Evolutionary conservation across 2,888 invertebrate genomes (phyloP).

Genomic region (Drosophila kambysellisi): DNA sequence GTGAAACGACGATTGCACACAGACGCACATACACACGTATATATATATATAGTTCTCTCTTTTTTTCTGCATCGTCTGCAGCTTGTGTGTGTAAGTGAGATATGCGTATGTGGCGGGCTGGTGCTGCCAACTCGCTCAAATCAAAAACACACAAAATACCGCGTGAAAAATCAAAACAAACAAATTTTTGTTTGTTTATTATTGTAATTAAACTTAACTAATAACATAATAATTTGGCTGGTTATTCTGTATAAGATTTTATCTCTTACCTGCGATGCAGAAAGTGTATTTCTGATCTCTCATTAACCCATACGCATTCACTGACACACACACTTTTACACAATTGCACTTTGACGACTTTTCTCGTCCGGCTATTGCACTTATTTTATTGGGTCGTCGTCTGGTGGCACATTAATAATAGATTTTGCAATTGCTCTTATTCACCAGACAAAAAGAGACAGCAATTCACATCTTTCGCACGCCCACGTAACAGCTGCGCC

Average conservation of each 20-base stretch:
- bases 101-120: conserved; percentile 66
- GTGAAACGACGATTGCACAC: conserved; percentile 58
- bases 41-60: conserved; percentile 64
- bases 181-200: conserved; percentile 1
- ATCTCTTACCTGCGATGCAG: conserved; percentile 31
- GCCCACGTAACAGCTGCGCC: conserved; percentile 54
- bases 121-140: conserved; percentile 58
- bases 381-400: conserved; percentile 2
- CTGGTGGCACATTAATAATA: conserved; percentile 29
- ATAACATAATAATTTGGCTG: background rate
- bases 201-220: background rate
- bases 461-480: conserved; percentile 27
- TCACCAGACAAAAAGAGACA: conserved; percentile 6
- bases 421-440: conserved; percentile 11
- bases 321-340: conserved; percentile 17
- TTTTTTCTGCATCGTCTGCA: conserved; percentile 51
- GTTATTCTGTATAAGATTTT: background rate
- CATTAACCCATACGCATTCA: background rate
- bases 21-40: conserved; percentile 32
- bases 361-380: conserved; percentile 5
- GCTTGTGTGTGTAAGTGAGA: conserved; percentile 73
- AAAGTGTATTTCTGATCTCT: conserved; percentile 5
- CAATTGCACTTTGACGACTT: conserved; percentile 27
- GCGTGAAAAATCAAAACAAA: conserved; percentile 22
- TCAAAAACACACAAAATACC: conserved; percentile 34